Base-by-base conservation (phyloP, 23 tunicate genomes). In the Trididemnum clinides region DNA sequence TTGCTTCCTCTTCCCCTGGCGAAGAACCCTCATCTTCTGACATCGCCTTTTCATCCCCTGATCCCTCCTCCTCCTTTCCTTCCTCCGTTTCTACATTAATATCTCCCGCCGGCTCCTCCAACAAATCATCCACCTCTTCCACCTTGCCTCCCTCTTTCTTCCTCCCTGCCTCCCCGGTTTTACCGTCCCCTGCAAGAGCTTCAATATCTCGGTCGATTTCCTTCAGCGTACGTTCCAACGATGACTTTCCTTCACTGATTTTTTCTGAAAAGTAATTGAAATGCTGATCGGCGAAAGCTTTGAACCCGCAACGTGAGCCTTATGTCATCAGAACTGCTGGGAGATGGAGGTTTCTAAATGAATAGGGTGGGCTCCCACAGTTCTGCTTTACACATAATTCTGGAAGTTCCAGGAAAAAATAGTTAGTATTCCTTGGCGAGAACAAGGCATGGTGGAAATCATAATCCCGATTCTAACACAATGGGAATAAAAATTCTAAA, bases 231-330 rank as follows among this genome's bases (percentile, higher is more conserved):
- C 54, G 62, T 50, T 80, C 73, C 85, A 89, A 27, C 2, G 94
- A 94, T 15, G 50, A 26, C 37, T 85, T 64, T 33, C 77, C 63
- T 27, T 81, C 76, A 10, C 81, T 88, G 30, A 94, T 79, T 77
- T 91, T 85, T 26, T 82, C 98, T 94, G 88, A 2, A 82, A 82
- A n/a, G n/a, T n/a, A n/a, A n/a, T n/a, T n/a, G n/a, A n/a, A n/a
- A n/a, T n/a, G n/a, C 25, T 1, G 35, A n/a, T 49, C 7, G 10
- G 6, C 23, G n/a, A n/a, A n/a, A n/a, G n/a, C n/a, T n/a, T n/a
- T n/a, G n/a, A n/a, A n/a, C n/a, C n/a, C n/a, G n/a, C n/a, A n/a
- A n/a, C n/a, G n/a, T n/a, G n/a, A n/a, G n/a, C n/a, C n/a, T n/a
- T n/a, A n/a, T n/a, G n/a, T n/a, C n/a, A n/a, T n/a, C n/a, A n/a